Conservation (phyloP, 2,113 vertebrate genomes). For the Ptychochromis oligacanthus region DNA sequence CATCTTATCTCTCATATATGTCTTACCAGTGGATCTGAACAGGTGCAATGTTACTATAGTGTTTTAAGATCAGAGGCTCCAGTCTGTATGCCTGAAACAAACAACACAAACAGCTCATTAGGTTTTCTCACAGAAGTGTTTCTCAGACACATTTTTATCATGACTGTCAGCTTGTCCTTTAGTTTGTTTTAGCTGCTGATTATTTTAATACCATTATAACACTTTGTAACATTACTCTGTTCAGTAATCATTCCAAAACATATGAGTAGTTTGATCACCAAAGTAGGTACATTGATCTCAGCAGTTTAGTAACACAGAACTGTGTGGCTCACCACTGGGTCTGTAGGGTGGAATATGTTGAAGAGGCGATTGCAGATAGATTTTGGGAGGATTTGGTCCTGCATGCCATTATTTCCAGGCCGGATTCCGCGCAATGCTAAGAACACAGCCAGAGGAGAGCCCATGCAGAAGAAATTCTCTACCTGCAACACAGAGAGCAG, state of each 20-base stretch:
- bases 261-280: not conserved
- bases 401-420: constrained; percentile 85
- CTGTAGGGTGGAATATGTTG: constrained; percentile 96
- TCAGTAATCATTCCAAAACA: not conserved
- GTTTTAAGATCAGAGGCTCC: constrained; percentile 94
- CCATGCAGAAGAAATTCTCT: constrained; percentile 99
- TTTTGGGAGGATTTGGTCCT: constrained; percentile 92
- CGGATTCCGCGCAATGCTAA: constrained; percentile 92
- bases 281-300: not conserved
- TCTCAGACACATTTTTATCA: not conserved
- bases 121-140: not conserved
- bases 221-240: not conserved
- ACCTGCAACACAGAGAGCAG: constrained; percentile 80
- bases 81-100: constrained; percentile 89
- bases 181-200: not conserved
- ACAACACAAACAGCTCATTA: not conserved
- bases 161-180: not conserved
- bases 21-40: constrained; percentile 94
- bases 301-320: not conserved
- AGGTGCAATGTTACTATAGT: constrained; percentile 94
- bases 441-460: constrained; percentile 94
- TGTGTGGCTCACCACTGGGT: constrained; percentile 90
- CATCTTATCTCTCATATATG: not conserved
- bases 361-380: constrained; percentile 91
- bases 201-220: no score